Evolutionary conservation across 2,113 vertebrate species (phyloP).

Genomic region (Deroptyus accipitrinus): DNA sequence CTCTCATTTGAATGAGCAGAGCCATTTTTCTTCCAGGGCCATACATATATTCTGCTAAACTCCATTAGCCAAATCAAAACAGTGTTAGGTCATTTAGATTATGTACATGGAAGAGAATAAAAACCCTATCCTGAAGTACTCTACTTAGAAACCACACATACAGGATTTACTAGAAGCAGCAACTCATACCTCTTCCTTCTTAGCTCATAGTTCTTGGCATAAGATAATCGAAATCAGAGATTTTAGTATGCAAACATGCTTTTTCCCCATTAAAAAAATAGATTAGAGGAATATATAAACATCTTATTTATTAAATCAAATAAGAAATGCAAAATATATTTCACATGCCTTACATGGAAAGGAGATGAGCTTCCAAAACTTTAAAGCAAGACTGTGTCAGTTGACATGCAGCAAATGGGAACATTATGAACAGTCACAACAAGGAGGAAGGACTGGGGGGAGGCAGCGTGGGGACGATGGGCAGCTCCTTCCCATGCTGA

Average conservation of each 20-base stretch:
- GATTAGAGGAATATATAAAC: slow-evolving; percentile 50
- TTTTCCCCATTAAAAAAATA: background rate
- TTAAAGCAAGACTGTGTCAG: slow-evolving; percentile 42
- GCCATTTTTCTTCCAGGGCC: background rate
- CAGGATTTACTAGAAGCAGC: background rate
- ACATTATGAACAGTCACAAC: slow-evolving; percentile 34
- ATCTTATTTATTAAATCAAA: slow-evolving; percentile 64
- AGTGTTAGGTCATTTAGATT: background rate
- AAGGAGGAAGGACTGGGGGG: slow-evolving; percentile 27
- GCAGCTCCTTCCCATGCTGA: background rate
- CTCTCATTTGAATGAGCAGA: background rate
- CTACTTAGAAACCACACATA: background rate
- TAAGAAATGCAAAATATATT: slow-evolving; percentile 64
- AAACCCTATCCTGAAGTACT: background rate
- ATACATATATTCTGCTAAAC: background rate
- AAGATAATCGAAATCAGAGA: background rate
- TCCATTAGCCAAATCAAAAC: background rate
- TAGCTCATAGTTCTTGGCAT: background rate
- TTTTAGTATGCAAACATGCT: background rate
- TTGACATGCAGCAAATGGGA: slow-evolving; percentile 19
- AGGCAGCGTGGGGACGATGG: background rate
- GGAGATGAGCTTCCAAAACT: slow-evolving; percentile 43
- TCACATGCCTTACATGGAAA: slow-evolving; percentile 63
- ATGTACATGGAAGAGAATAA: background rate
- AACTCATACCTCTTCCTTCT: background rate